phyloP scores from a whole-genome alignment of 2,797 vertebrate species.

The Cephalopachus bancanus region DNA sequence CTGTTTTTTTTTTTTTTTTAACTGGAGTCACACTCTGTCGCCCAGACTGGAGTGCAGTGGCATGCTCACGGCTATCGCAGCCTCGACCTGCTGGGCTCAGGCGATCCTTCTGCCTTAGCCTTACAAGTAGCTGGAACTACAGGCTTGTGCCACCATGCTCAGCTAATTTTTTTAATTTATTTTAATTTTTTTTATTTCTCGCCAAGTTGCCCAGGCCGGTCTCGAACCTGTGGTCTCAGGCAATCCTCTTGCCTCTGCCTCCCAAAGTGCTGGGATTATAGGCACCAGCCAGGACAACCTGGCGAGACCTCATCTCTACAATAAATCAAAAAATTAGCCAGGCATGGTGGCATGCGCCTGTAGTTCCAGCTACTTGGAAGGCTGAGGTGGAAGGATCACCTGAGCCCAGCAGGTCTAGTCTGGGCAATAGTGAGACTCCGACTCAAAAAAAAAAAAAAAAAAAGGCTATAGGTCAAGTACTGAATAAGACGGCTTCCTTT shows the following conservation, averaged over 20 bases:
- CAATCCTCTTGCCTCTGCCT: background rate
- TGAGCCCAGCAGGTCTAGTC: too few species aligned
- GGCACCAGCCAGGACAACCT: background rate
- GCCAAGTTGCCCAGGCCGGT: background rate
- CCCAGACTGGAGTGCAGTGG: background rate
- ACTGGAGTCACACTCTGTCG: background rate
- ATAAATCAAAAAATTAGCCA: background rate
- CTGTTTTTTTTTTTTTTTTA: background rate
- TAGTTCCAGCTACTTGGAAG: background rate
- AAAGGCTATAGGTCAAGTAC: background rate
- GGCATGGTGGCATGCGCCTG: background rate
- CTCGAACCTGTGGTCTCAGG: background rate
- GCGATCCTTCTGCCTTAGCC: background rate
- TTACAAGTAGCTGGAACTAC: background rate
- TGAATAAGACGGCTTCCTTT: conserved; percentile 15
- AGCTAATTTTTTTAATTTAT: background rate
- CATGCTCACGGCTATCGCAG: background rate
- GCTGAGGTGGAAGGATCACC: background rate
- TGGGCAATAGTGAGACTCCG: background rate
- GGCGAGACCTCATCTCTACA: background rate
- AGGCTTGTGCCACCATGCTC: background rate
- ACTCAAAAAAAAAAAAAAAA: background rate
- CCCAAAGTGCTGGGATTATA: background rate
- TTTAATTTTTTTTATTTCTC: background rate
- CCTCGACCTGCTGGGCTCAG: background rate